Percentiles rank a stretch among this genome's conserved stretches.
Conservation (phyloP, 1,140 invertebrate genomes). For the Drosophila funebris region DNA sequence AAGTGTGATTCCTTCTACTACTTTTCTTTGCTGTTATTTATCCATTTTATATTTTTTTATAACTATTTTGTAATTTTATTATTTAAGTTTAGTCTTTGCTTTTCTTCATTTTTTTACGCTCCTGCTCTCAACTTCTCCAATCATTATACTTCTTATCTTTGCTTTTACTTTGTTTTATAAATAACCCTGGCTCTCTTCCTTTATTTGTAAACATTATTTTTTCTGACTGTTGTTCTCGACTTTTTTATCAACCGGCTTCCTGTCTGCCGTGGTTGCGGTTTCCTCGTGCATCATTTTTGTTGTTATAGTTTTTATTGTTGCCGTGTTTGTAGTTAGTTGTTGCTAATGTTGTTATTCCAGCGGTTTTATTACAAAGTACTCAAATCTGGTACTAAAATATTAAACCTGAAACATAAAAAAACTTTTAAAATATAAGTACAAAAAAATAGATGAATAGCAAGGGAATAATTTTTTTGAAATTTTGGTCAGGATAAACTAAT, state of each 20-base stretch:
- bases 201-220: constrained; percentile 35
- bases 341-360: constrained; percentile 29
- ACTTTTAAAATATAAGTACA: background rate
- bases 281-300: constrained; percentile 12
- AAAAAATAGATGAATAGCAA: too few species aligned
- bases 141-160: constrained; percentile 46
- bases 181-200: constrained; percentile 42
- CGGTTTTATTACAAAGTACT: constrained; percentile 55
- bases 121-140: constrained; percentile 31
- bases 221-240: constrained; percentile 24
- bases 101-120: constrained; percentile 72
- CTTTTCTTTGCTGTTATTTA: constrained; percentile 35
- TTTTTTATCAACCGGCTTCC: constrained; percentile 13
- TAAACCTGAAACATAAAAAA: constrained; percentile 57
- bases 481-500: too few species aligned
- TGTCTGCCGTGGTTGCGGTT: constrained; percentile 19
- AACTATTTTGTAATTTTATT: constrained; percentile 75
- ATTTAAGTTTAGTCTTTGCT: constrained; percentile 81
- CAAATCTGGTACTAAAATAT: constrained; percentile 75
- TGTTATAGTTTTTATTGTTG: constrained; percentile 41
- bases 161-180: constrained; percentile 31
- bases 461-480: too few species aligned
- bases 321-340: constrained; percentile 21
- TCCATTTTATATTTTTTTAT: constrained; percentile 63
- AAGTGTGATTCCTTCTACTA: background rate